Evolutionary conservation across 1,140 invertebrate species (phyloP).

Genomic region (Drosophila nigromelanica): DNA sequence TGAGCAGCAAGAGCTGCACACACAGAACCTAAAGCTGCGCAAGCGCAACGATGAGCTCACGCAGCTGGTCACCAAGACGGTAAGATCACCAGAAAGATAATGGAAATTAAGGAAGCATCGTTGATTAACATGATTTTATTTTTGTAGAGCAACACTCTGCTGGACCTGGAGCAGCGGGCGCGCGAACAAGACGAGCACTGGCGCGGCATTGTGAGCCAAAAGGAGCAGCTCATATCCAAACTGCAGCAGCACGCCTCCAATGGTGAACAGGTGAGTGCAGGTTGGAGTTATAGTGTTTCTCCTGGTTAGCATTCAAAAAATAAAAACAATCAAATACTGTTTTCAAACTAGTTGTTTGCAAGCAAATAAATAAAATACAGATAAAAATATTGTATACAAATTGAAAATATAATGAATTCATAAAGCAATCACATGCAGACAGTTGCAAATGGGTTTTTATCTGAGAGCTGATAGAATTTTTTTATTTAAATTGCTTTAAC

Average conservation of each 20-base stretch:
- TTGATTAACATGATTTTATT: not conserved
- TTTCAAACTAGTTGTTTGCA: not conserved
- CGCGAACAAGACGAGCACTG: constrained; percentile 81
- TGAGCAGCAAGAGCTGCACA: constrained; percentile 72
- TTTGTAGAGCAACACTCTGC: constrained; percentile 73
- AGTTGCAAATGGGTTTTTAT: too few species aligned
- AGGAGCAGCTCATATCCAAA: constrained; percentile 74
- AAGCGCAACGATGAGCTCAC: constrained; percentile 89
- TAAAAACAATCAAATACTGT: too few species aligned
- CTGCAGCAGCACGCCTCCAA: constrained; percentile 80
- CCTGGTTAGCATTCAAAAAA: too few species aligned
- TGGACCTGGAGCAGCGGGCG: constrained; percentile 74
- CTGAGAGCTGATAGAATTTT: too few species aligned
- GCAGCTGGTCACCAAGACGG: constrained; percentile 90
- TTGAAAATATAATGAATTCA: too few species aligned
- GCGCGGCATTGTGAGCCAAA: constrained; percentile 76
- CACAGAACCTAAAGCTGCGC: constrained; percentile 87
- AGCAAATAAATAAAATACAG: too few species aligned
- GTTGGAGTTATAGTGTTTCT: too few species aligned
- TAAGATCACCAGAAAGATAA: constrained; percentile 79
- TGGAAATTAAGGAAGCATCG: not conserved
- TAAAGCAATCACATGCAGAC: too few species aligned
- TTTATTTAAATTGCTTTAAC: too few species aligned
- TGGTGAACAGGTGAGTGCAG: constrained; percentile 64
- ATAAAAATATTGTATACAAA: too few species aligned